Base-by-base conservation (phyloP, 2,888 invertebrate species). In the Drosophila lacicola region DNA sequence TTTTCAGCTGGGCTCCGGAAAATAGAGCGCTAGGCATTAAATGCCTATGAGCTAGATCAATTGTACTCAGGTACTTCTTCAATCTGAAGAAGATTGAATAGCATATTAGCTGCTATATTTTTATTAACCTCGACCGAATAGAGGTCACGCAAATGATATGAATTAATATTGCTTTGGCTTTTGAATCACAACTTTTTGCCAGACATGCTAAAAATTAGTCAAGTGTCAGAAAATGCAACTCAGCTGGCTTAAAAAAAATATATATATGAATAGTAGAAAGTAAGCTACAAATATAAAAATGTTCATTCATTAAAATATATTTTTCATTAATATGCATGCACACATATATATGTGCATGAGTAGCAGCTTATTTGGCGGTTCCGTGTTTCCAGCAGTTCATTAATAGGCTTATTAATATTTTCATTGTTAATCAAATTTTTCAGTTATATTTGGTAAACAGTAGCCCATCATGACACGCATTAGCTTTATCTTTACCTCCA, bases 401-500 rank as follows among this genome's bases (percentile, higher is more conserved):
- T 57, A 75, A 72, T 72, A 69, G 65, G 71, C 61, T 64, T 74
- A 74, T 78, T 74, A 77, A 77, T 78, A 78, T 58, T 70, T 76
- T 70, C 54, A 60, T 49, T 77, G 65, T 60, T 57, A 62, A 70
- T 66, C 69, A 63, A 60, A 46, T 10, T 39, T 46, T 41, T 29
- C 29, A 29, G 8, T 29, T 25, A 21, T 50, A 36, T 21, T 51
- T n/a, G 76, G 36, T 61, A 62, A 75, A 80, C 80, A 62, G 81
- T 74, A 80, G 80, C 73, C 70, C 55, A 36, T 69, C 74, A 77
- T 73, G 75, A 70, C 78, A 69, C 73, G 76, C 80, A 75, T 75
- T 80, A 80, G 55, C 50, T 75, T 72, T 75, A 77, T 76, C 76
- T 63, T 55, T 36, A 72, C 55, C 42, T 44, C 49, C 73, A 72